These are phyloP conservation scores for Psix sp. DNA, from an alignment of 1,140 invertebrate species.

Conservation along the genomic window DNA sequence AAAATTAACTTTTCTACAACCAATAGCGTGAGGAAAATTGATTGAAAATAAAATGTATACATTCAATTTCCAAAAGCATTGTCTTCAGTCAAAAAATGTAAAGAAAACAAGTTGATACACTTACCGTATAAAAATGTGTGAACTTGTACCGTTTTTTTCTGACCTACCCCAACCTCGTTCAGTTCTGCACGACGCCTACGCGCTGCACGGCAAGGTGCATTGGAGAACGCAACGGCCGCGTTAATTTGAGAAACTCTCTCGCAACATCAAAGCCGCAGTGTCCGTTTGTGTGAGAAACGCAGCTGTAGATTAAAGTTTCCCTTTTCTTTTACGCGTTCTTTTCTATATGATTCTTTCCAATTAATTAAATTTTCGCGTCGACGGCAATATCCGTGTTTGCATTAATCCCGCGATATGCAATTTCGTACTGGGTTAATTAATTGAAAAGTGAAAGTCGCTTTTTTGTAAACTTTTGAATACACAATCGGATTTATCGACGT, in stretches of 20 bases:
- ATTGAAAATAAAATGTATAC: too few species aligned
- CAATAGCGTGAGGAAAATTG: too few species aligned
- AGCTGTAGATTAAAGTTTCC: slow-evolving; percentile 9
- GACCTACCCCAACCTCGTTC: slow-evolving; percentile 61
- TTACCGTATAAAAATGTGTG: too few species aligned
- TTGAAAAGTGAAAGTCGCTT: slow-evolving; percentile 49
- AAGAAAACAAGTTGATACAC: too few species aligned
- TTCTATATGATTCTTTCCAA: too few species aligned
- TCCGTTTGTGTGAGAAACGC: slow-evolving; percentile 44
- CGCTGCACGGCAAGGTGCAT: slow-evolving; percentile 53
- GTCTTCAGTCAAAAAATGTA: too few species aligned
- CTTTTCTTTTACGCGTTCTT: slow-evolving; percentile 5
- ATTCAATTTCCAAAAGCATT: too few species aligned
- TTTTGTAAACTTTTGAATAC: slow-evolving; percentile 26
- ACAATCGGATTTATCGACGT: slow-evolving; percentile 36
- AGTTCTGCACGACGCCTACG: slow-evolving; percentile 55
- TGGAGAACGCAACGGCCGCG: slow-evolving; percentile 52
- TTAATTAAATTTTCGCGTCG: too few species aligned
- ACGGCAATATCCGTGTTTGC: slow-evolving; percentile 19
- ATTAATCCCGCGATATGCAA: slow-evolving; percentile 13
- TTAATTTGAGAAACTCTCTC: slow-evolving; percentile 58
- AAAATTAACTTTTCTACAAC: too few species aligned
- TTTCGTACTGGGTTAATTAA: slow-evolving; percentile 36
- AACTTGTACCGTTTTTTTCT: slow-evolving; percentile 1
- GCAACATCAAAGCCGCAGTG: slow-evolving; percentile 30